A percentile compares a stretch with the other conserved stretches of the same genome.
phyloP scores from a whole-genome alignment of 2,797 vertebrate genomes.

The Heterohyrax brucei region DNA sequence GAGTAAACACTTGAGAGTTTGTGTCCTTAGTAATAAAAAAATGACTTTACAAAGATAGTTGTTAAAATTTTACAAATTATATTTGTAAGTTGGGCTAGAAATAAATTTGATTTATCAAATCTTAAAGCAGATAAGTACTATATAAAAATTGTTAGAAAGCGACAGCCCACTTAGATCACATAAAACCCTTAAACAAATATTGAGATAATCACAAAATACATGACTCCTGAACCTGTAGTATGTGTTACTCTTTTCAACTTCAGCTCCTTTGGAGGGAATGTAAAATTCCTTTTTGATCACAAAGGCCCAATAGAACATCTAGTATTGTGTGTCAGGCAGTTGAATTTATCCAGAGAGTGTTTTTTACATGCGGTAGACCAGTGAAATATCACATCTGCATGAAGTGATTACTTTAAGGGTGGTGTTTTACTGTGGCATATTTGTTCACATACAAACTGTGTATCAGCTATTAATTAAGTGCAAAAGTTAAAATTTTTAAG shows the following conservation, averaged over 20 bases:
- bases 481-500: background rate
- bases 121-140: background rate
- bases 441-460: background rate
- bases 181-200: background rate
- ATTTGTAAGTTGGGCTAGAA: background rate
- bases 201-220: background rate
- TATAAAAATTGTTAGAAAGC: conserved; percentile 13
- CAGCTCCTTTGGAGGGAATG: background rate
- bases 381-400: background rate
- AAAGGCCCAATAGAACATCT: background rate
- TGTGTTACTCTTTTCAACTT: background rate
- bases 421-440: background rate
- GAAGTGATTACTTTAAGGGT: background rate
- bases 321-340: background rate
- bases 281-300: background rate
- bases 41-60: background rate
- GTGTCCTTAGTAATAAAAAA: conserved; percentile 33
- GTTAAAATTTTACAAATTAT: conserved; percentile 23
- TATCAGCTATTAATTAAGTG: background rate
- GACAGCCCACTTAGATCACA: background rate
- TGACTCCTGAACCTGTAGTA: background rate
- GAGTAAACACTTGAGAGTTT: background rate
- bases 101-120: background rate
- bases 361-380: background rate
- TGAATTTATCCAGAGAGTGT: background rate